Evolutionary conservation across 2,888 invertebrate species (phyloP), one percentile per base, ranked within the genome.

Genomic region (Cheilosia scutellata): DNA sequence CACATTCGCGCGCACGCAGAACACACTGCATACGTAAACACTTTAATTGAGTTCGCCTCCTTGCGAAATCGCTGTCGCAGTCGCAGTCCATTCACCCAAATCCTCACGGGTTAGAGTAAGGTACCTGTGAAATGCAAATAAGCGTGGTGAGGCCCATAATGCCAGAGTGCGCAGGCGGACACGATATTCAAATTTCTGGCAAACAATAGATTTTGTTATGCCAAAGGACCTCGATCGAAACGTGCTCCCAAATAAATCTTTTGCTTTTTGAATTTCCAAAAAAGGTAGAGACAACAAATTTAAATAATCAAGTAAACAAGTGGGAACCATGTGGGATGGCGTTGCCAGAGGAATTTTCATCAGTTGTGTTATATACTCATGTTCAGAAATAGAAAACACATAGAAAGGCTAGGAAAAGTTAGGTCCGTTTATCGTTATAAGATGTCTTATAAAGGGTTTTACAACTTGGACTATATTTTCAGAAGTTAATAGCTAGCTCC

Each of bases 21-120:
- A 31, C 49, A 66, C 31, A 60, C 40, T 68, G 78, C 49, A 77
- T 82, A 72, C 71, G 82, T 60, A 65, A 82, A 58, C 66, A 66
- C 53, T 55, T 82, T 75, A 63, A 82, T 80, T 80, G 72, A 72
- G 55, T 78, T 83, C 78, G 65, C 77, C 70, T 82, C 57, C 58
- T 82, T 82, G 68, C 13, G 13, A 40, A 53, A 55, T 49, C 13
- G 29, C 20, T 20, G 20, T 20, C 20, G 20, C 4, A 37, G 11
- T 37, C 37, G 11, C 60, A 55, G 72, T 71, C 55, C 40, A 51
- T 72, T 78, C 60, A 62, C 72, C 72, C 44, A 27, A 27, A 60
- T 55, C 58, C 25, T 55, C 47, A 40, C 51, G 16, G 68, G 51
- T 47, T 70, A 49, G 20, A 25, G 29, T 20, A 53, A 5, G 7